Evolutionary conservation across 2,113 vertebrate genomes (phyloP), one percentile per base, ranked within the genome.

Genomic region (Eolophus roseicapilla): DNA sequence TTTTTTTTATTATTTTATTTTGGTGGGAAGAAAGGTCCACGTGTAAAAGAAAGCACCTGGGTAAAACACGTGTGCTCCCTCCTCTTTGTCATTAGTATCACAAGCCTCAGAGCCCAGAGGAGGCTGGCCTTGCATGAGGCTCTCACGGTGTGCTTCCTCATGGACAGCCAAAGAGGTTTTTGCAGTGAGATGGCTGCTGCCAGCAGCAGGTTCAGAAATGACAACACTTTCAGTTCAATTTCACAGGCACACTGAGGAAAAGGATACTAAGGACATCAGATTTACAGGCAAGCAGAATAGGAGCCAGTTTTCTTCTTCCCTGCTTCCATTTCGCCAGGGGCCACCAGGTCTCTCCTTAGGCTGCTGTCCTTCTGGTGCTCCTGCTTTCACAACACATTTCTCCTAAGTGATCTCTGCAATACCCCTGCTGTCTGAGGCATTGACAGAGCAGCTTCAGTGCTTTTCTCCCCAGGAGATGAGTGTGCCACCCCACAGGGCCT

Each of bases 61-160:
- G 41, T 71, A 87, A 71, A 87, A 79, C 13, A 47, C 7, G 11
- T 7, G 29, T 25, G 37, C 15, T 65, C 17, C 18, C 33, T 84
- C 59, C 64, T 63, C 14, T 41, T 85, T 77, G 50, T 37, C 1
- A 0, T 35, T 44, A 73, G 23, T 9, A 5, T n/a, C 3, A 1
- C 24, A 46, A 70, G 49, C 63, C 21, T 41, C 0, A 0, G 47
- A 64, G 81, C 47, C n/a, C 0, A 1, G 27, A 64, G 33, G 46
- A 92, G 8, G 11, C 44, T n/a, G 14, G 55, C 44, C 39, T 52
- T 65, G n/a, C 0, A 1, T 19, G 31, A 69, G 24, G 25, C 25
- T 78, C 20, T 91, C 74, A 13, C 0, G 1, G 10, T 52, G 47
- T 14, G 25, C 59, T 84, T 69, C 69, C 35, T 70, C 31, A 19